Conservation (phyloP, 2,797 vertebrate genomes). For the Eremophila alpestris region DNA sequence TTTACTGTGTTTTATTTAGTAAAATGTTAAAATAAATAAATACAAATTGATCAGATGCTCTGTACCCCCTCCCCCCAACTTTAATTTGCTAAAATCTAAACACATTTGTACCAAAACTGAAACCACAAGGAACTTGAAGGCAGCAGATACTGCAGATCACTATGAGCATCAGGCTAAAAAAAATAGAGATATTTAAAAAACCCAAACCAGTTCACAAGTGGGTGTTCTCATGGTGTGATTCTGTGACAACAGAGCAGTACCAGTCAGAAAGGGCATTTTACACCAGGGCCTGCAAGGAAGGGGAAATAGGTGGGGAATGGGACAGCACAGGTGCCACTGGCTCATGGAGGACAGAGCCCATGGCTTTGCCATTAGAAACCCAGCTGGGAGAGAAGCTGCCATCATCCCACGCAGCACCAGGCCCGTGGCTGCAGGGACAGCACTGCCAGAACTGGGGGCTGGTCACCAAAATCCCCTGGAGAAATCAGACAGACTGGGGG, state of each 20-base stretch:
- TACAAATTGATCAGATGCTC: slow-evolving; percentile 99
- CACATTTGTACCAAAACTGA: slow-evolving; percentile 97
- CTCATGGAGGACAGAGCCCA: rapidly evolving
- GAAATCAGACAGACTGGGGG: neutral
- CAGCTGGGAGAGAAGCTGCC: neutral
- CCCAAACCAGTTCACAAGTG: slow-evolving; percentile 35
- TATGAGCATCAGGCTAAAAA: slow-evolving; percentile 90
- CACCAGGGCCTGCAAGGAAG: slow-evolving; percentile 37
- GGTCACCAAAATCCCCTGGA: neutral
- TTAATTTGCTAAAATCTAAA: slow-evolving; percentile 95
- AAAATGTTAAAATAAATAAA: slow-evolving; percentile 99
- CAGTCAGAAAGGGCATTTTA: slow-evolving; percentile 51
- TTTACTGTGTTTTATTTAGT: slow-evolving; percentile 99
- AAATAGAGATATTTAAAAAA: slow-evolving; percentile 81
- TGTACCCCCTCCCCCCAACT: slow-evolving; percentile 70
- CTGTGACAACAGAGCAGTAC: slow-evolving; percentile 48
- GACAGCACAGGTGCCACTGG: neutral
- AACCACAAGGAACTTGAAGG: slow-evolving; percentile 93
- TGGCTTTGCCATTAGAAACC: neutral
- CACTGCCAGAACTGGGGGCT: neutral
- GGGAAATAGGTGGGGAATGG: neutral
- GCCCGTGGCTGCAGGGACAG: neutral
- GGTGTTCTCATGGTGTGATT: neutral
- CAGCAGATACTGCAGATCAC: slow-evolving; percentile 88
- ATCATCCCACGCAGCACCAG: rapidly evolving